A percentile compares a stretch with the other conserved stretches of the same genome.
Evolutionary conservation across 1,140 invertebrate species (phyloP).

Genomic region (Hylyphantes graminicola): DNA sequence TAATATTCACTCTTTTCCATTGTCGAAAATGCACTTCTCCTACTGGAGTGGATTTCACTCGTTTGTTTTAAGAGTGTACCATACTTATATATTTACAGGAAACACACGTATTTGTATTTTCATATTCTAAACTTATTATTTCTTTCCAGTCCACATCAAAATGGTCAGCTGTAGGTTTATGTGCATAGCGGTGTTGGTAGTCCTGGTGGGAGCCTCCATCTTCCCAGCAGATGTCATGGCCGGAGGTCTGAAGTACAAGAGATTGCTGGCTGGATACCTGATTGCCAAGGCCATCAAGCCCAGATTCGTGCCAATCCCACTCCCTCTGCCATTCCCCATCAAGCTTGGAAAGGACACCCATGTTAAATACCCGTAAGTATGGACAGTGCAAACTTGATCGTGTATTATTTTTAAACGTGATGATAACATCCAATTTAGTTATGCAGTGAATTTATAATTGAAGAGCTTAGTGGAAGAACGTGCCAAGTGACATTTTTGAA

Average conservation of each 20-base stretch:
- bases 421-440: no score
- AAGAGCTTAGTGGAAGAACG: no score
- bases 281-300: slow-evolving; percentile 58
- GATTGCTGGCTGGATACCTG: slow-evolving; percentile 38
- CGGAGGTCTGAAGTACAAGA: slow-evolving; percentile 40
- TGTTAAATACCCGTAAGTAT: slow-evolving; percentile 59
- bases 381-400: no score
- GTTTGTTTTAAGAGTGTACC: no score
- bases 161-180: slow-evolving; percentile 48
- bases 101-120: no score
- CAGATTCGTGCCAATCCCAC: slow-evolving; percentile 53
- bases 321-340: slow-evolving; percentile 57
- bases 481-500: no score
- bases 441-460: no score
- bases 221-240: slow-evolving; percentile 43
- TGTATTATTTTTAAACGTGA: no score
- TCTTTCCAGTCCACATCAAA: slow-evolving; percentile 16
- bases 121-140: neutral
- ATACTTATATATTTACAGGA: no score
- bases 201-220: slow-evolving; percentile 23
- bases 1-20: no score
- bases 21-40: no score
- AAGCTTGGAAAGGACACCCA: slow-evolving; percentile 54
- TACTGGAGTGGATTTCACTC: no score
- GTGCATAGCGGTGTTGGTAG: slow-evolving; percentile 26